Evolutionary conservation across 2,797 vertebrate species (phyloP), one percentile per base, ranked within the genome.

Genomic region (Allobates femoralis): DNA sequence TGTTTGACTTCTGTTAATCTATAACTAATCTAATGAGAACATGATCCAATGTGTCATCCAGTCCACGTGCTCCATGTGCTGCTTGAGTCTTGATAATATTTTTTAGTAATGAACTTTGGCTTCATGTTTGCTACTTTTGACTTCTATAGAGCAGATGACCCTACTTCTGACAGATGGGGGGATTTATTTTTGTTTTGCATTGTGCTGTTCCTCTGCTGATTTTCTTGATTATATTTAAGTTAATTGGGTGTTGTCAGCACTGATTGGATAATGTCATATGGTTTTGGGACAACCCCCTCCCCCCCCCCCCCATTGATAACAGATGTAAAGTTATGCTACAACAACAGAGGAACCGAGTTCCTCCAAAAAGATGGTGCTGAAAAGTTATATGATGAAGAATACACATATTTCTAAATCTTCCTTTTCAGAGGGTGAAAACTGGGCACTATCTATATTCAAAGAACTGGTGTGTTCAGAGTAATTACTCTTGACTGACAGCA

Each of bases 1-100:
- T 83, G 64, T 71, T 82, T 71, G 66, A 26, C 28, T 26, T 82
- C 51, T 56, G 81, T 73, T 83, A 83, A 83, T 78, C 53, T 32
- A 78, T 83, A 58, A 73, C 51, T 73, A 82, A 82, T 82, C 66
- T 26, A 41, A 23, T 55, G 46, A 55, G 5, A 46, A 51, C 32
- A 28, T 10, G 51, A 50, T 51, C 26, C 62, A 67, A 32, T 51
- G 19, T 66, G 12, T 67, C 7, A 53, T 67, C 16, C 21, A 69
- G 6, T 55, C 4, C 12, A 3, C 10, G 4, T 16, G 37, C 2
- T n/a, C 3, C 23, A 50, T 10, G 50, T 64, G 0, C 1, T 50
- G 37, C 21, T 18, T 10, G 14, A 21, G 30, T 21, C 69, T 46
- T 46, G 30, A 55, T 56, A 56, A 32, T 32, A 21, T 23, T 28